Evolutionary conservation across 1,140 invertebrate genomes (phyloP), one percentile per base, ranked within the genome.

Genomic region (Rhagoletis pomonella): DNA sequence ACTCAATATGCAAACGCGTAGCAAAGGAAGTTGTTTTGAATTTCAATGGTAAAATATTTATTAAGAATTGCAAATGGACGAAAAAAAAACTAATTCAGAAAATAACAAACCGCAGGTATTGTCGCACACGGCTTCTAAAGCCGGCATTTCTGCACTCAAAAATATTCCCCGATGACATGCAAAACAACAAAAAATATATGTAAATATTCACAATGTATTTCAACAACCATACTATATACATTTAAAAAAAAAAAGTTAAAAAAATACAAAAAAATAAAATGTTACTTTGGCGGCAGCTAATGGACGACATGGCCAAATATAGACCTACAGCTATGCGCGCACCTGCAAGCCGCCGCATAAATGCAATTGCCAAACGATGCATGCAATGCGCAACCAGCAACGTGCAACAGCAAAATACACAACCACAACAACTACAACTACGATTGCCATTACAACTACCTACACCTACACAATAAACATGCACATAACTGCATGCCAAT

Each of bases 341-440:
- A 81, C 44, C 73, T 81, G 47, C 19, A 47, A 81, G 44, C 42
- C 10, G 1, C 67, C 42, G 67, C 39, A 44, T 73, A 73, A 73
- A 73, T 73, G 17, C 42, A 73, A 12, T 42, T 73, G 42, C 39
- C 67, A 47, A 73, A 73, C 67, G 12, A 47, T 14, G 67, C 67
- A 73, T 73, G 67, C 67, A 73, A 73, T 39, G 67, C 67, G 67
- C 19, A 67, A 47, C 67, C 39, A 42, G 67, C 67, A 73, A 47
- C 42, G 44, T 44, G 58, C 58, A 59, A 7, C 6, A 6, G 58
- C 58, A 64, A 67, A 19, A 19, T 67, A 39, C 29, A 62, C 29
- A 0, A 29, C 29, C 29, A 62, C 73, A 55, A 19, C 47, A 55
- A 50, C 9, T 19, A 55, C 47, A 81, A 19, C 47, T 12, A 47